Conservation (phyloP, 2,888 invertebrate species). For the Cerastoderma edule region DNA sequence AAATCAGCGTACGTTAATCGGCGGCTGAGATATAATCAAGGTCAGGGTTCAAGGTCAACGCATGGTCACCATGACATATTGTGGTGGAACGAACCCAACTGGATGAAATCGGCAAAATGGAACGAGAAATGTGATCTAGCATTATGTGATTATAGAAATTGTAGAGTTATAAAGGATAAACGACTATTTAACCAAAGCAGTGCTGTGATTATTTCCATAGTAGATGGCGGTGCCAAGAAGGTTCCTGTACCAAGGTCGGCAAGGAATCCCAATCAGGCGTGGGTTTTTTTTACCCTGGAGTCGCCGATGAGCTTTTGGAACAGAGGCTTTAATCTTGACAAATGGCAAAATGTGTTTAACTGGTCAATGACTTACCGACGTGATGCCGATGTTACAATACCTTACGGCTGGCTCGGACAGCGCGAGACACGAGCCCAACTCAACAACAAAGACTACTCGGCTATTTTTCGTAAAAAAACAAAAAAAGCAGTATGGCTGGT, state of each 20-base stretch:
- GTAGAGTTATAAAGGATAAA: neutral
- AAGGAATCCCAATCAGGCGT: constrained; percentile 6
- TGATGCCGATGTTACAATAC: neutral
- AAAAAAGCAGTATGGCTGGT: constrained; percentile 29
- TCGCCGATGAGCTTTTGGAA: neutral
- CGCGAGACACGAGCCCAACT: constrained; percentile 10
- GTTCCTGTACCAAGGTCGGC: neutral
- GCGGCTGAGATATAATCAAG: neutral
- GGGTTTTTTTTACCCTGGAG: constrained; percentile 6
- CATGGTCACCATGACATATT: neutral
- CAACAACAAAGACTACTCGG: constrained; percentile 8
- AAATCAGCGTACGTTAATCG: neutral
- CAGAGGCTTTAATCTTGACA: neutral
- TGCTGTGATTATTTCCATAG: constrained; percentile 7
- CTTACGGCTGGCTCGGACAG: neutral
- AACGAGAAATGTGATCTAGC: neutral
- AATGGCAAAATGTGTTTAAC: constrained; percentile 1
- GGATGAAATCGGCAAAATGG: neutral
- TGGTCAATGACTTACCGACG: constrained; percentile 9
- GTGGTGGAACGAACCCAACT: neutral
- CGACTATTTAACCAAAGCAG: neutral
- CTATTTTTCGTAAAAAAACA: constrained; percentile 20
- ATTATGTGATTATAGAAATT: neutral
- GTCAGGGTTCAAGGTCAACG: too few relatives aligned
- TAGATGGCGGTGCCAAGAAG: neutral